A percentile compares a stretch with the other conserved stretches of the same genome.
Evolutionary conservation across 1,140 invertebrate species (phyloP).

Genomic region (Drosophila murphyi): DNA sequence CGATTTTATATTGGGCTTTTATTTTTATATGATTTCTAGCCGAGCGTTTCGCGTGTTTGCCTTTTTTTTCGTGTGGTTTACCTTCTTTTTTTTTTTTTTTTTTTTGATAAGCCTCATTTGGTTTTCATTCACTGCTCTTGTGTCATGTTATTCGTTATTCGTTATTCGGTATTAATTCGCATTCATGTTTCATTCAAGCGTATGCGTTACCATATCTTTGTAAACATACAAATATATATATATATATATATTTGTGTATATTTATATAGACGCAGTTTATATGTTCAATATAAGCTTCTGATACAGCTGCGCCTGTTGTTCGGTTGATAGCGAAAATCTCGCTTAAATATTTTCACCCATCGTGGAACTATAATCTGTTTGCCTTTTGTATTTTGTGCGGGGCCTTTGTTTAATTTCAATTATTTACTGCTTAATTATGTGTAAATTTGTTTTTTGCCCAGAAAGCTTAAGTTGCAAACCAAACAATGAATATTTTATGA

Average conservation of each 20-base stretch:
- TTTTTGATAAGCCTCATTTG: constrained; percentile 76
- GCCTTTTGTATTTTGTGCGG: neutral
- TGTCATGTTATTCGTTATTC: neutral
- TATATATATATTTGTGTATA: neutral
- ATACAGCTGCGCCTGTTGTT: constrained; percentile 13
- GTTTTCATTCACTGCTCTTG: constrained; percentile 64
- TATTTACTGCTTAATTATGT: constrained; percentile 42
- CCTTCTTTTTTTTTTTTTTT: neutral
- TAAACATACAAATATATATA: constrained; percentile 1
- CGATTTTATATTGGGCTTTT: constrained; percentile 49
- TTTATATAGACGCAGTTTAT: neutral
- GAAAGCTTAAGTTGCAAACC: constrained; percentile 33
- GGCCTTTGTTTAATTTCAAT: constrained; percentile 20
- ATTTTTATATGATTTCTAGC: constrained; percentile 49
- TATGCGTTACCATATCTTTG: constrained; percentile 49
- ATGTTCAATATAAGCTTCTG: constrained; percentile 15
- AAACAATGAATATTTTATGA: constrained; percentile 42
- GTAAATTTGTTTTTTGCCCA: constrained; percentile 17
- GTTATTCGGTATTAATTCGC: neutral
- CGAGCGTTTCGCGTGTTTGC: constrained; percentile 41
- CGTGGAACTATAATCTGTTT: constrained; percentile 34
- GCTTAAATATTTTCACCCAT: constrained; percentile 25
- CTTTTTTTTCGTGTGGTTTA: neutral
- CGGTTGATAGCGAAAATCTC: constrained; percentile 24
- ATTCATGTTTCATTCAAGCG: constrained; percentile 54